Percentiles rank a stretch among this genome's conserved stretches.
Evolutionary conservation across 2,888 invertebrate species (phyloP).

Genomic region (Ochlodes sylvanus): DNA sequence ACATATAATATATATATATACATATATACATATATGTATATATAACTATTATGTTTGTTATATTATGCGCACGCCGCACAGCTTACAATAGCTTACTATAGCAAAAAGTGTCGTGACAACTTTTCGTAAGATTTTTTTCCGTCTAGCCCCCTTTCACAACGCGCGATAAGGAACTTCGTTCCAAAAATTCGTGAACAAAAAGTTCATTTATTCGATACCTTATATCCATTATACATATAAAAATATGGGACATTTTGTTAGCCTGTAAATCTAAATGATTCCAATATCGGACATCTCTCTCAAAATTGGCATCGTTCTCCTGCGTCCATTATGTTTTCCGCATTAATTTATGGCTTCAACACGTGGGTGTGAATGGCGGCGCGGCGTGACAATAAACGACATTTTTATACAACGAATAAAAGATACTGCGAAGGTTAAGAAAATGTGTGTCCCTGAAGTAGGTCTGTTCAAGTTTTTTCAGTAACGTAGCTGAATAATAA

Average conservation of each 20-base stretch:
- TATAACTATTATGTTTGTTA: too few species aligned
- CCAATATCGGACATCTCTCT: background rate
- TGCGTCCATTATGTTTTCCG: constrained; percentile 23
- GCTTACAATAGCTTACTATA: too few species aligned
- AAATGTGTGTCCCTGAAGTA: constrained; percentile 8
- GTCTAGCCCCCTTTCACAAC: too few species aligned
- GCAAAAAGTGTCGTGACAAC: too few species aligned
- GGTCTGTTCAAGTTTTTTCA: background rate
- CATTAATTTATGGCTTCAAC: constrained; percentile 25
- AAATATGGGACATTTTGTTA: constrained; percentile 15
- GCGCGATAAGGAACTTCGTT: too few species aligned
- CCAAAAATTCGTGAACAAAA: too few species aligned
- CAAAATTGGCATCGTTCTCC: constrained; percentile 20
- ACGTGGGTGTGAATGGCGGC: constrained; percentile 19
- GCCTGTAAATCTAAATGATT: constrained; percentile 20
- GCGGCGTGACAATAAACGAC: constrained; percentile 16
- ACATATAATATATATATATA: too few species aligned
- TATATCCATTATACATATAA: constrained; percentile 3
- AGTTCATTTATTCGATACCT: constrained; percentile 4
- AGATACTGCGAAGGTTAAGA: constrained; percentile 3
- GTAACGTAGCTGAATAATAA: background rate
- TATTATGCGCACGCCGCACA: too few species aligned
- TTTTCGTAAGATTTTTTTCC: too few species aligned
- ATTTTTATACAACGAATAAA: constrained; percentile 36
- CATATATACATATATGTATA: too few species aligned